A percentile compares a stretch with the other conserved stretches of the same genome.
phyloP scores from a whole-genome alignment of 2,888 invertebrate genomes.

The Crossocerus cetratus region DNA sequence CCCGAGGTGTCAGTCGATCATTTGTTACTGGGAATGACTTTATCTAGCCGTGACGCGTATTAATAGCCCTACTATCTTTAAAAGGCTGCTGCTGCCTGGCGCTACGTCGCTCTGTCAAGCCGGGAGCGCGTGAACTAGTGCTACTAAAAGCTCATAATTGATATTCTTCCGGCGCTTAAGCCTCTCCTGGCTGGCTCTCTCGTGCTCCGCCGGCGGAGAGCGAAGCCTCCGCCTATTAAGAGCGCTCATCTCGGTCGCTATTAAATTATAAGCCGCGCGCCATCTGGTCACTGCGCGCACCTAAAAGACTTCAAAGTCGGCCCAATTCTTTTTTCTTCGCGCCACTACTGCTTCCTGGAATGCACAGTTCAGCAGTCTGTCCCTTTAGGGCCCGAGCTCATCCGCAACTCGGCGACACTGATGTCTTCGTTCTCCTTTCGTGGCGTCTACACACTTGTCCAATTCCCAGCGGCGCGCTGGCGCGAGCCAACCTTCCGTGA shows the following conservation, averaged over 20 bases:
- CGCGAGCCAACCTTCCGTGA: too few species aligned
- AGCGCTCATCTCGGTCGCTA: constrained; percentile 53
- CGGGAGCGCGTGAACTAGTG: constrained; percentile 53
- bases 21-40: constrained; percentile 37
- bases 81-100: constrained; percentile 42
- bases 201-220: constrained; percentile 29
- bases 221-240: constrained; percentile 57
- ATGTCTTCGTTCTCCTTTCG: too few species aligned
- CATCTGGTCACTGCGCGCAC: constrained; percentile 34
- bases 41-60: constrained; percentile 58
- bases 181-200: constrained; percentile 1
- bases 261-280: constrained; percentile 41
- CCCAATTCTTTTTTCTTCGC: constrained; percentile 18
- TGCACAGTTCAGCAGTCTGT: too few species aligned
- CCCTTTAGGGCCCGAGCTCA: too few species aligned
- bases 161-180: constrained; percentile 56
- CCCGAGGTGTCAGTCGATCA: constrained; percentile 1
- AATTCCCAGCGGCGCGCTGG: too few species aligned
- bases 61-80: constrained; percentile 61
- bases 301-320: constrained; percentile 26
- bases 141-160: constrained; percentile 63
- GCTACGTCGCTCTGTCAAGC: constrained; percentile 52
- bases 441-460: too few species aligned
- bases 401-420: too few species aligned
- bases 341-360: too few species aligned